These are phyloP conservation scores for Phenganax subtilis DNA, from an alignment of 92 coral and sea anemone genomes.

Conservation along the genomic window DNA sequence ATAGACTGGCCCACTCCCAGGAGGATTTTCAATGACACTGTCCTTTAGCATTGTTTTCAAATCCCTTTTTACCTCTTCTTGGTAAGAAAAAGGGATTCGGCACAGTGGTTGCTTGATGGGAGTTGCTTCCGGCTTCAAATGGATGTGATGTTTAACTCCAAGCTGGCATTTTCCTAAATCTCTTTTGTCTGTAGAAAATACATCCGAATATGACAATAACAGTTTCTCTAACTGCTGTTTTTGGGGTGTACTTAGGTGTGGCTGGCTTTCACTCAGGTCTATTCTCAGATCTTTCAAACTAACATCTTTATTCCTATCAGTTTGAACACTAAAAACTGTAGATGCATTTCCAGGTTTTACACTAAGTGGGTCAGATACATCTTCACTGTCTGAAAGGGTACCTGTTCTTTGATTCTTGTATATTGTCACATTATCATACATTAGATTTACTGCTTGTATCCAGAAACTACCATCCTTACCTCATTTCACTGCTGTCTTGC, in stretches of 20 bases:
- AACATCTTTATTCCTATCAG: background rate
- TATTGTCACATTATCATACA: slow-evolving; percentile 39
- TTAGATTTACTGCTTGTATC: slow-evolving; percentile 54
- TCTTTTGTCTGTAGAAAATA: slow-evolving; percentile 43
- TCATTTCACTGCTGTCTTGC: slow-evolving; percentile 52
- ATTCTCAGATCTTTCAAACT: slow-evolving; percentile 18
- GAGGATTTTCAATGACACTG: slow-evolving; percentile 48
- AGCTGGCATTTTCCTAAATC: slow-evolving; percentile 40
- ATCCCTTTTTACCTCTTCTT: slow-evolving; percentile 48
- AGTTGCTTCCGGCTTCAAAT: slow-evolving; percentile 43
- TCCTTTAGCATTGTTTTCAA: slow-evolving; percentile 47
- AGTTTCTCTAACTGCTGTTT: slow-evolving; percentile 35
- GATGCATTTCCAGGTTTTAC: background rate
- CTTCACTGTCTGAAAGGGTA: slow-evolving; percentile 44
- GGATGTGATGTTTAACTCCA: slow-evolving; percentile 50
- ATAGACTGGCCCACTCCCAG: slow-evolving; percentile 50
- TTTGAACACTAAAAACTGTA: slow-evolving; percentile 1
- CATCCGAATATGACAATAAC: slow-evolving; percentile 42
- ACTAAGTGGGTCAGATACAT: slow-evolving; percentile 46
- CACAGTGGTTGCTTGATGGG: slow-evolving; percentile 26
- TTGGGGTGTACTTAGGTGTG: slow-evolving; percentile 18
- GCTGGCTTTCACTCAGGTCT: slow-evolving; percentile 39
- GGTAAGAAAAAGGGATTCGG: slow-evolving; percentile 40
- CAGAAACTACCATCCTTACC: slow-evolving; percentile 54
- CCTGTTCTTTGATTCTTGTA: slow-evolving; percentile 52